phyloP scores from a whole-genome alignment of 1,140 invertebrate genomes.

The Atta cephalotes region DNA sequence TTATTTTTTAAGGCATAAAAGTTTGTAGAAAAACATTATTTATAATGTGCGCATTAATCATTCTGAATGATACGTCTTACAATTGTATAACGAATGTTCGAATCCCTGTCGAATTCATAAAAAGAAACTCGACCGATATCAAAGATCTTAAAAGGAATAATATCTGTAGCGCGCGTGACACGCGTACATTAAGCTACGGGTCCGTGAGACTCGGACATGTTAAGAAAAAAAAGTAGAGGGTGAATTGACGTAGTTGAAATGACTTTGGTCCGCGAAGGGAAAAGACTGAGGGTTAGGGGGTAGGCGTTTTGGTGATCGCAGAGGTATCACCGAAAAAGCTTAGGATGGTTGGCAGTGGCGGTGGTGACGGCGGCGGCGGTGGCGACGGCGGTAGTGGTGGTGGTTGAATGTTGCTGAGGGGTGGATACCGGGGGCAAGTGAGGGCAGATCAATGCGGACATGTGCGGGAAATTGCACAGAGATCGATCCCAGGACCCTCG shows the following conservation, averaged over 20 bases:
- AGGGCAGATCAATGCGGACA: constrained; percentile 86
- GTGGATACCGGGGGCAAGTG: constrained; percentile 81
- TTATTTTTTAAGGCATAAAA: background rate
- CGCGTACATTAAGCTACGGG: constrained; percentile 44
- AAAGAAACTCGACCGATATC: constrained; percentile 45
- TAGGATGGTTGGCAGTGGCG: constrained; percentile 62
- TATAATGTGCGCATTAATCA: constrained; percentile 4
- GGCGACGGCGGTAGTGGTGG: background rate
- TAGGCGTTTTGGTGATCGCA: constrained; percentile 65
- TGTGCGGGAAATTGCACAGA: constrained; percentile 86
- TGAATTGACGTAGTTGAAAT: constrained; percentile 77
- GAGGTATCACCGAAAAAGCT: constrained; percentile 67
- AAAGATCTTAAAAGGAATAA: constrained; percentile 31
- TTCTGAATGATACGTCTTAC: background rate
- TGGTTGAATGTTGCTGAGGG: constrained; percentile 69
- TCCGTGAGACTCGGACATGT: constrained; percentile 54
- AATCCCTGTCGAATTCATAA: constrained; percentile 27
- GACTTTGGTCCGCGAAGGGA: constrained; percentile 72
- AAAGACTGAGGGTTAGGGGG: constrained; percentile 44
- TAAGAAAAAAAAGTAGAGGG: constrained; percentile 73
- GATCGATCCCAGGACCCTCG: constrained; percentile 84
- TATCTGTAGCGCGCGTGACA: constrained; percentile 61
- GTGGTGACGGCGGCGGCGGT: constrained; percentile 22
- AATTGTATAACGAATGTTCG: constrained; percentile 17
- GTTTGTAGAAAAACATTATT: background rate